These are phyloP conservation scores for Cephalopachus bancanus DNA, from an alignment of 2,797 vertebrate genomes.

Conservation along the genomic window DNA sequence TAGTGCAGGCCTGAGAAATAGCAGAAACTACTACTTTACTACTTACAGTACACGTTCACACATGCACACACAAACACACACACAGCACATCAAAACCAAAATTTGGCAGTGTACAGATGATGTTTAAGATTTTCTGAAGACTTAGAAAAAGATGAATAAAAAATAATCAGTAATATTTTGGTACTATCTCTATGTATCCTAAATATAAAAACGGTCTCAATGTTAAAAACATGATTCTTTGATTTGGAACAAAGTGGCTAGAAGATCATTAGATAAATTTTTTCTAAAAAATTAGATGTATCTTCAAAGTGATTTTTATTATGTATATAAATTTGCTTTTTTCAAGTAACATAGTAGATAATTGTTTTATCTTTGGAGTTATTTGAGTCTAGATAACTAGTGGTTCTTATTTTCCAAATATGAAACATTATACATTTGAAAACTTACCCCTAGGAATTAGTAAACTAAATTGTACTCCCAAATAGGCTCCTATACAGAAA, in stretches of 20 bases:
- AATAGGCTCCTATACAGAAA: background rate
- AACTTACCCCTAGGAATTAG: background rate
- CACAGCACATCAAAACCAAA: background rate
- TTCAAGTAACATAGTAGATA: background rate
- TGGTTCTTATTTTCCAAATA: background rate
- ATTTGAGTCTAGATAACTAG: background rate
- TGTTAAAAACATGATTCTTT: background rate
- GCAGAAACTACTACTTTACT: background rate
- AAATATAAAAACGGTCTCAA: background rate
- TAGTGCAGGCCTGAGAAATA: background rate
- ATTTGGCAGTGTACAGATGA: background rate
- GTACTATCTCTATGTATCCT: background rate
- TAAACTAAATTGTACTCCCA: background rate
- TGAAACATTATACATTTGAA: background rate
- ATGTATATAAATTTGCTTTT: background rate
- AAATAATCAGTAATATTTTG: conserved; percentile 1
- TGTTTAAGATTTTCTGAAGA: background rate
- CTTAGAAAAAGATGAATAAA: background rate
- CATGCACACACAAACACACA: no score
- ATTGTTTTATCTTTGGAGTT: background rate
- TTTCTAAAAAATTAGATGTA: background rate
- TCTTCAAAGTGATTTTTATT: background rate
- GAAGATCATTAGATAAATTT: background rate
- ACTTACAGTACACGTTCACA: background rate
- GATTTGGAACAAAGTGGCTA: background rate